A percentile compares a stretch with the other conserved stretches of the same genome.
Conservation (phyloP, 2,888 invertebrate genomes). For the Mellilla xanthometata region DNA sequence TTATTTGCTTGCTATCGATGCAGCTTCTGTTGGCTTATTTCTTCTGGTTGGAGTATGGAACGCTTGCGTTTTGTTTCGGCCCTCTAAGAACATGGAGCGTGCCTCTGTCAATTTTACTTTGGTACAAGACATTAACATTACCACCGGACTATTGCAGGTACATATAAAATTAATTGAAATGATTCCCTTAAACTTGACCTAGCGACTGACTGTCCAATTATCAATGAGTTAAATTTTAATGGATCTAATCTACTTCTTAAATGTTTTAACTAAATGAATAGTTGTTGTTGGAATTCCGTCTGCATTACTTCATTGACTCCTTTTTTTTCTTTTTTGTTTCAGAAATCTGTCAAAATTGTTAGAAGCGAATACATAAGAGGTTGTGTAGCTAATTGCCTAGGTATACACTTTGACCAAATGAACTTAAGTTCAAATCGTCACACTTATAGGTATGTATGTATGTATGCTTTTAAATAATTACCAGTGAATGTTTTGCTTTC, state of each 20-base stretch:
- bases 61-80: constrained; percentile 88
- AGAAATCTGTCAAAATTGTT: constrained; percentile 15
- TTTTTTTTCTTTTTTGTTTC: constrained; percentile 8
- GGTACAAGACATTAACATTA: constrained; percentile 84
- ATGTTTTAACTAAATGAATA: too few relatives aligned
- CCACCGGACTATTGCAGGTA: constrained; percentile 85
- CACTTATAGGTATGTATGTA: background rate
- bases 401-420: constrained; percentile 11
- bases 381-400: background rate
- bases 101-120: constrained; percentile 85
- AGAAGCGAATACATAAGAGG: constrained; percentile 6
- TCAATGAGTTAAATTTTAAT: too few relatives aligned
- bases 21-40: constrained; percentile 87
- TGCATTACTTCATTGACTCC: too few relatives aligned
- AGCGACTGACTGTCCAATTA: too few relatives aligned
- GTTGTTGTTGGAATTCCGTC: too few relatives aligned
- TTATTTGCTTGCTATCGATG: constrained; percentile 80
- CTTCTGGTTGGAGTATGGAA: constrained; percentile 92
- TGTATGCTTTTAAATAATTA: constrained; percentile 15
- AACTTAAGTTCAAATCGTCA: background rate
- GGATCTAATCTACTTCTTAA: too few relatives aligned
- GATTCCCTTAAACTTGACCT: too few relatives aligned
- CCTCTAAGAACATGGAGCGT: constrained; percentile 92
- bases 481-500: constrained; percentile 19
- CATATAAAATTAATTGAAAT: constrained; percentile 2